phyloP scores from a whole-genome alignment of 2,113 vertebrate species.

The Podarcis cretensis region DNA sequence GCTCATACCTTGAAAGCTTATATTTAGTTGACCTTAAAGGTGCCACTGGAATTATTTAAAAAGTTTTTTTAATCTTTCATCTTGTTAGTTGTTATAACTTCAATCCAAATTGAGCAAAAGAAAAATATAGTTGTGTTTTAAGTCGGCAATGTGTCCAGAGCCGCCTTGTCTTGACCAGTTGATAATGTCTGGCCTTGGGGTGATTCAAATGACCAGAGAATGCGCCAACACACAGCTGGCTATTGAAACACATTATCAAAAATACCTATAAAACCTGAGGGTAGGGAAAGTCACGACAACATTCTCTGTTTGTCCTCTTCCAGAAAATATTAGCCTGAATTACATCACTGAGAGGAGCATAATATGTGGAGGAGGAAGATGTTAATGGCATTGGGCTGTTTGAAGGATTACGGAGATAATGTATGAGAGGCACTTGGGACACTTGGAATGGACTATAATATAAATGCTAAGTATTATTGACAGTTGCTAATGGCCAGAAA shows the following conservation, averaged over 20 bases:
- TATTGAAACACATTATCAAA: neutral
- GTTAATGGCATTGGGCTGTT: neutral
- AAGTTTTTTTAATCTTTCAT: no score
- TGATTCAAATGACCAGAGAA: neutral
- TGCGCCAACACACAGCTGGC: neutral
- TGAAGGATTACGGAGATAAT: neutral
- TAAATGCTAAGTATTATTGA: neutral
- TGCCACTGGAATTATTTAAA: no score
- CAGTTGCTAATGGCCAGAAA: neutral
- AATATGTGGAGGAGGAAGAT: neutral
- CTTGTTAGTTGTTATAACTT: no score
- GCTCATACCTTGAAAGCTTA: no score
- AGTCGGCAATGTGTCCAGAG: no score
- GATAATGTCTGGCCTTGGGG: neutral
- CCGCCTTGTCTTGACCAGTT: no score
- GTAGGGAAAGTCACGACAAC: neutral
- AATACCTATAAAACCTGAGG: neutral
- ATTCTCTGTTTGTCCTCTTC: neutral
- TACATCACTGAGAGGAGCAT: neutral
- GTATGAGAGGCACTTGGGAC: neutral
- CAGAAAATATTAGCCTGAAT: neutral
- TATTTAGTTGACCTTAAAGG: no score
- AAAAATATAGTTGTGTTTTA: no score
- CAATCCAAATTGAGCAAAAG: no score
- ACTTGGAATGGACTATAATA: neutral